phyloP scores from a whole-genome alignment of 2,888 invertebrate genomes.

The Chouioia cunea region DNA sequence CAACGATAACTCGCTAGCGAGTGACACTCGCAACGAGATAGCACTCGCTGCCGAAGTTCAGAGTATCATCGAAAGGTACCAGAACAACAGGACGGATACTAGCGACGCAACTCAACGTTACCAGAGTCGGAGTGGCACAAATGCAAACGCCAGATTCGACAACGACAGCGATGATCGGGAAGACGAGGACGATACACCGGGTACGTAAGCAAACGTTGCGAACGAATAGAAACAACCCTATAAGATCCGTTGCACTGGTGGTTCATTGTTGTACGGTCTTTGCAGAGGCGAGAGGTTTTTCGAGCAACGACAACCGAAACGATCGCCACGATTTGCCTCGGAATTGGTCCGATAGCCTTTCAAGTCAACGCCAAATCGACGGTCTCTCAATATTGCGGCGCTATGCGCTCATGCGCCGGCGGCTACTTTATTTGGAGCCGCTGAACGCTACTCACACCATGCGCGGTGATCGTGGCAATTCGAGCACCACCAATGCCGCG shows the following conservation, averaged over 20 bases:
- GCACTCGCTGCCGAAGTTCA: conserved; percentile 54
- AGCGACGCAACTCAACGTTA: conserved; percentile 41
- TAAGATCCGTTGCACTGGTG: too few species aligned
- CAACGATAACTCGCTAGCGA: conserved; percentile 6
- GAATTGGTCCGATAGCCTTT: neutral
- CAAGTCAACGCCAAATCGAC: neutral
- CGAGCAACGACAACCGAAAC: neutral
- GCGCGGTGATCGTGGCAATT: neutral
- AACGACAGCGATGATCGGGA: conserved; percentile 42
- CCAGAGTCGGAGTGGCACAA: conserved; percentile 33
- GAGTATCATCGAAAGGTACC: conserved; percentile 55
- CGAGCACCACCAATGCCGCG: too few species aligned
- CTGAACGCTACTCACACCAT: neutral
- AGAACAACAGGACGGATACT: conserved; percentile 45
- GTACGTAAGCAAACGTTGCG: conserved; percentile 17
- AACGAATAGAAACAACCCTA: too few species aligned
- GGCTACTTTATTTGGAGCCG: neutral
- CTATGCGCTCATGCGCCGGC: conserved; percentile 20
- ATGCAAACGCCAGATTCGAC: conserved; percentile 15
- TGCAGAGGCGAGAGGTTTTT: too few species aligned
- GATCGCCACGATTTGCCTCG: conserved; percentile 2
- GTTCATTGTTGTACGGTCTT: too few species aligned
- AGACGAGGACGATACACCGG: conserved; percentile 35
- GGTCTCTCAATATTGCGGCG: conserved; percentile 21
- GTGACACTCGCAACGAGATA: conserved; percentile 36